Evolutionary conservation across 2,797 vertebrate genomes (phyloP).

Genomic region (Poeciliopsis paucimaculata): DNA sequence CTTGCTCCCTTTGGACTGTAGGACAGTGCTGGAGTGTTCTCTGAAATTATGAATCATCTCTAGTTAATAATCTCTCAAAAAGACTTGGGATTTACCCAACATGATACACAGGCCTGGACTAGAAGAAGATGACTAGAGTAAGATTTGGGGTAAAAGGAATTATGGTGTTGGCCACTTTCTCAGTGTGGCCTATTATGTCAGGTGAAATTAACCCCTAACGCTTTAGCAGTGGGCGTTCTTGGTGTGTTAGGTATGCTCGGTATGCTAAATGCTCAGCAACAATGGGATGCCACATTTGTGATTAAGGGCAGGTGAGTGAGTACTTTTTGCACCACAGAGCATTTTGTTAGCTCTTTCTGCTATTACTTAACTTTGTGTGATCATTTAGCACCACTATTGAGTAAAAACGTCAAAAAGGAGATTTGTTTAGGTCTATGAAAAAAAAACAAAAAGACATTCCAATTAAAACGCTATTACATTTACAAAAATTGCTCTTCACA

Average conservation of each 20-base stretch:
- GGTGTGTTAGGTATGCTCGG: too few relatives aligned
- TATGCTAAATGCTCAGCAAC: neutral
- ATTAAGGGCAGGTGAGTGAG: neutral
- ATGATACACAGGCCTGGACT: neutral
- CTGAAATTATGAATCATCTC: neutral
- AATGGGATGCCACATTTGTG: neutral
- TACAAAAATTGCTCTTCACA: slow-evolving; percentile 3
- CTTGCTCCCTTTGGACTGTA: neutral
- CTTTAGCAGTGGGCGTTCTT: neutral
- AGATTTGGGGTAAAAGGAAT: neutral
- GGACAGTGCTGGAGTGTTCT: neutral
- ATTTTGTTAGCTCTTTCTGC: neutral
- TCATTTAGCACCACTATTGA: slow-evolving; percentile 10
- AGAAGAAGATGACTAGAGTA: neutral
- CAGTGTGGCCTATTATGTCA: neutral
- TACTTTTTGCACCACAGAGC: neutral
- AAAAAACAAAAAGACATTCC: slow-evolving; percentile 11
- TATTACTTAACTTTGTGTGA: neutral
- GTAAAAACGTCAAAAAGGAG: slow-evolving; percentile 1
- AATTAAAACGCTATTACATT: slow-evolving; percentile 34
- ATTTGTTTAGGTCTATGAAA: neutral
- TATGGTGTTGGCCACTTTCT: neutral
- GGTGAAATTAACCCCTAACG: neutral
- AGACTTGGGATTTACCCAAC: neutral
- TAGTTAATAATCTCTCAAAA: neutral